Base-by-base conservation (phyloP, 37 sponge, comb jelly and placozoan genomes). In the Spongilla lacustris region DNA sequence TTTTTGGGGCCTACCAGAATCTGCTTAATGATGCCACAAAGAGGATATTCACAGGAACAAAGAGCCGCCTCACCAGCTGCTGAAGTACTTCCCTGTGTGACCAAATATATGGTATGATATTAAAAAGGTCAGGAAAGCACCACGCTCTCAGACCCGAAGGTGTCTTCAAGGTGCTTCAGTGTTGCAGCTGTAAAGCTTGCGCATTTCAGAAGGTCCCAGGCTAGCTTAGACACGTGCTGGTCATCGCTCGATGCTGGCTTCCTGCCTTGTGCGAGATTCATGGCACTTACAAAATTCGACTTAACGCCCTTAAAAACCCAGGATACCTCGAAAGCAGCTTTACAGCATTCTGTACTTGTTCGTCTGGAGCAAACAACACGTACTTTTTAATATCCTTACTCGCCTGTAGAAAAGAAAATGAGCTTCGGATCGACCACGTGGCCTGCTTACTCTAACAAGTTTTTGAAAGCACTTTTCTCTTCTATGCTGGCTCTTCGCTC, bases 401-500 rank as follows among this genome's bases (percentile, higher is more conserved):
- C 2, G 77, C 78, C 83, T 83, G 50, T 76, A 36, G 5, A 74
- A 28, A 76, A 28, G 25, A 10, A 2, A 1, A 14, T 22, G 36
- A 32, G 25, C 30, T 33, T 21, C 26, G 23, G 38, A 8, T 38
- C 21, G 37, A 14, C 21, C 19, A 35, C 30, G 24, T 22, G 25
- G 3, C 67, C 24, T 46, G 9, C 68, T 73, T 81, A 91, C 95
- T 84, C 83, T 80, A 68, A 17, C 36, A 8, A 94, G 46, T 74
- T 81, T 94, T 67, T 94, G 95, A 50, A 87, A 94, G 50, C 69
- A 34, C 58, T 80, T 85, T 29, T 94, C 95, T 36, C 89, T 88
- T 24, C 95, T 68, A 66, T 94, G 95, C 58, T 91, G 92, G 58
- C 82, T 94, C 66, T 79, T 91, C 22, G 78, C 83, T 66, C 92